Percentiles rank a stretch among this genome's conserved stretches.
Conservation (phyloP, 2,888 invertebrate species). For the Eubasilissa splendida region DNA sequence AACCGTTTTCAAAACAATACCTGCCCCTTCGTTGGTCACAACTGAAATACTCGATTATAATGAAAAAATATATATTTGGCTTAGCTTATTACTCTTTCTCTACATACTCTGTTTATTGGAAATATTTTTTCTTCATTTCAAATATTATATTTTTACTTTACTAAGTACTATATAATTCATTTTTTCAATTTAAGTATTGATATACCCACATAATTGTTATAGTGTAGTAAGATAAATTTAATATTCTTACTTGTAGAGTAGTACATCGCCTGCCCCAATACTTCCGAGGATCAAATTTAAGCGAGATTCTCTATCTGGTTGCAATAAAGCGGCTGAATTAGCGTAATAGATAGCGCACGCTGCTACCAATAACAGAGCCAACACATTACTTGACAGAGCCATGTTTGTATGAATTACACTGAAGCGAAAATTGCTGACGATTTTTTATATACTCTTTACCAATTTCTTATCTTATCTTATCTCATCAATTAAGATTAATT, state of each 20-base stretch:
- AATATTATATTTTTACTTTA: background rate
- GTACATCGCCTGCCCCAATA: conserved; percentile 6
- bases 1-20: too few species aligned
- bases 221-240: background rate
- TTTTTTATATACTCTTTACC: conserved; percentile 11
- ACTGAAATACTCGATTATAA: too few species aligned
- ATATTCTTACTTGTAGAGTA: conserved; percentile 34
- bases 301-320: background rate
- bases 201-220: background rate
- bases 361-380: conserved; percentile 18
- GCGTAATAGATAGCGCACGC: conserved; percentile 23
- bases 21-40: too few species aligned
- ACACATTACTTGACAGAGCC: conserved; percentile 14
- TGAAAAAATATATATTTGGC: too few species aligned
- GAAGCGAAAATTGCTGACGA: too few species aligned
- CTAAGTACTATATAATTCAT: background rate
- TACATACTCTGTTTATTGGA: too few species aligned
- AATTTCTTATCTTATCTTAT: too few species aligned
- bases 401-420: background rate
- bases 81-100: too few species aligned
- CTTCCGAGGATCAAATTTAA: conserved; percentile 32
- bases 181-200: background rate
- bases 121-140: background rate
- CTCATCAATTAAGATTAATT: too few species aligned
- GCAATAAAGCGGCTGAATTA: conserved; percentile 11